A percentile compares a stretch with the other conserved stretches of the same genome.
Evolutionary conservation across 2,113 vertebrate genomes (phyloP).

Genomic region (Nycticryphes semicollaris): DNA sequence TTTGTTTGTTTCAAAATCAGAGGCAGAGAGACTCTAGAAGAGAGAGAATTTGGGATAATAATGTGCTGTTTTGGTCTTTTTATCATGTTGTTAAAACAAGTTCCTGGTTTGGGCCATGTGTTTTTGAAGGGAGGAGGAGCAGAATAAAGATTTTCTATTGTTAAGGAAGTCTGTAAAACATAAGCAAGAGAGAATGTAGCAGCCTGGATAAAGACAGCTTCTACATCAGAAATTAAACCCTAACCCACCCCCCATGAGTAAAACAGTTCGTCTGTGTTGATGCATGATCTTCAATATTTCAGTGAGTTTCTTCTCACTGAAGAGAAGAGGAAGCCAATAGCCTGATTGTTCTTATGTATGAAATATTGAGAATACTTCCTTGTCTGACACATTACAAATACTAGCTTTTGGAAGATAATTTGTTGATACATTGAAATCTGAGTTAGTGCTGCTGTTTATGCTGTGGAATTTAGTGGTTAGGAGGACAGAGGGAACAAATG

Average conservation of each 20-base stretch:
- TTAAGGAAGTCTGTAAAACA: not conserved
- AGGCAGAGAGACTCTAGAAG: not conserved
- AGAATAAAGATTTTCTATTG: not conserved
- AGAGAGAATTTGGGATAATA: not conserved
- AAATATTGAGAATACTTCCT: not conserved
- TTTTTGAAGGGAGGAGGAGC: not conserved
- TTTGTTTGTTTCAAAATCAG: not conserved
- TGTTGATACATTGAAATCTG: not conserved
- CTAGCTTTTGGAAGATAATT: not conserved
- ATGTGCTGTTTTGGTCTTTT: not conserved
- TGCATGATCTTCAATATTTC: not conserved
- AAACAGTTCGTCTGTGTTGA: not conserved
- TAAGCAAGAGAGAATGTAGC: not conserved
- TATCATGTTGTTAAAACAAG: not conserved
- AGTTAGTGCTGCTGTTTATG: not conserved
- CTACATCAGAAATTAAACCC: not conserved
- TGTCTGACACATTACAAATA: not conserved
- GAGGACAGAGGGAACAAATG: not conserved
- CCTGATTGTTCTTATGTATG: not conserved
- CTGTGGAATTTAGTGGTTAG: not conserved
- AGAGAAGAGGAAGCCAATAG: not conserved
- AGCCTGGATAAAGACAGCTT: not conserved
- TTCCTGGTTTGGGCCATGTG: not conserved
- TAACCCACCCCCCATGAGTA: not conserved
- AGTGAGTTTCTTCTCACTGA: not conserved